Percentiles rank a stretch among this genome's conserved stretches.
Evolutionary conservation across 2,797 vertebrate genomes (phyloP).

Genomic region (Tangara arthus): DNA sequence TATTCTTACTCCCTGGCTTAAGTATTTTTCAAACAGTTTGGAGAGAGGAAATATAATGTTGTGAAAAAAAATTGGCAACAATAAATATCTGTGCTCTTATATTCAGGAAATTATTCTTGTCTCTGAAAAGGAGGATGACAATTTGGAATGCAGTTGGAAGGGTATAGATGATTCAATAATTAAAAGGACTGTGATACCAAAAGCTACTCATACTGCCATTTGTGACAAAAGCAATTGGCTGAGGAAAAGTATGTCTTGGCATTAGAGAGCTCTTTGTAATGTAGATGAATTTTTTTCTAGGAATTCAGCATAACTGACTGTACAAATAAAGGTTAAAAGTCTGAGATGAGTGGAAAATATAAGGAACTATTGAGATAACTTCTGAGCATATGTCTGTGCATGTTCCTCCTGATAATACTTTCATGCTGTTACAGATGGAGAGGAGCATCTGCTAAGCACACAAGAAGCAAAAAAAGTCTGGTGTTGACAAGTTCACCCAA

Average conservation of each 20-base stretch:
- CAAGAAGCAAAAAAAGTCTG: background rate
- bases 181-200: background rate
- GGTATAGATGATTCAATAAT: background rate
- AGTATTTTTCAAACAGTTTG: background rate
- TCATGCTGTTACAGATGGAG: background rate
- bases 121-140: conserved; percentile 1
- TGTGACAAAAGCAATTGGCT: conserved; percentile 17
- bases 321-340: background rate
- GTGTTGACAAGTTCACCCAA: conserved; percentile 48
- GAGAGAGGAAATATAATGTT: background rate
- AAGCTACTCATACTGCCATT: background rate
- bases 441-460: conserved; percentile 18
- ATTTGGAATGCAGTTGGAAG: background rate
- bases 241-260: background rate
- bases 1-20: background rate
- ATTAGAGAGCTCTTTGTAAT: background rate
- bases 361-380: background rate
- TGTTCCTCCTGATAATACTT: conserved; percentile 12
- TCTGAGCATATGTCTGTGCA: background rate
- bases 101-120: background rate
- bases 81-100: background rate
- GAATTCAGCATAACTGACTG: background rate
- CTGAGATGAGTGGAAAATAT: background rate
- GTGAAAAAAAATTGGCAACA: background rate
- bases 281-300: background rate